Percentiles rank a stretch among this genome's conserved stretches.
Evolutionary conservation across 2,113 vertebrate genomes (phyloP).

Genomic region (Bombycilla garrulus): DNA sequence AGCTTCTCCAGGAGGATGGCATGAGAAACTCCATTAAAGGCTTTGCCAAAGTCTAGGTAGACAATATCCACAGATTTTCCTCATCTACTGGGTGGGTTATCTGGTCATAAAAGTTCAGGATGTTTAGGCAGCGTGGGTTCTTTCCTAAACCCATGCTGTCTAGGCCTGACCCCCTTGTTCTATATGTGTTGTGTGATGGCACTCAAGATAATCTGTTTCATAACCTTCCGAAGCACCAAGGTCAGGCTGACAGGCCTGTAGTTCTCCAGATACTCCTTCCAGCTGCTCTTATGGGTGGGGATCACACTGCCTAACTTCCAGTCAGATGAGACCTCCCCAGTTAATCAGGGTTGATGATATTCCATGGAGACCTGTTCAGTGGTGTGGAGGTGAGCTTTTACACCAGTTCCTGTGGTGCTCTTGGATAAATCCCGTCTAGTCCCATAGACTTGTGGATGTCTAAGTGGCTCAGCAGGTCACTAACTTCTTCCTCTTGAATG

Average conservation of each 20-base stretch:
- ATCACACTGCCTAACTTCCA: neutral
- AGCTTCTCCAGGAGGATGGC: neutral
- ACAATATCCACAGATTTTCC: neutral
- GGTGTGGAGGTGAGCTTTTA: neutral
- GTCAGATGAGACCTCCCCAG: neutral
- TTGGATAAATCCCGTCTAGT: neutral
- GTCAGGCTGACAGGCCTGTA: neutral
- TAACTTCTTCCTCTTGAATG: no score
- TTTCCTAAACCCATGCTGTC: neutral
- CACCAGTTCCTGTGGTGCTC: accelerated
- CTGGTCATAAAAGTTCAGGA: neutral
- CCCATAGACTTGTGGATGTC: neutral
- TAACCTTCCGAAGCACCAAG: neutral
- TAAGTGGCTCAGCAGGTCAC: neutral
- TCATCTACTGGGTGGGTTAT: neutral
- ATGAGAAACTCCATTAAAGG: neutral
- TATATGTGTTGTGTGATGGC: neutral
- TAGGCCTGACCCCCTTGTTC: no score
- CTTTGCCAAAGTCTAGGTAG: neutral
- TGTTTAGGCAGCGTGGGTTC: neutral
- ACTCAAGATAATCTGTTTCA: neutral
- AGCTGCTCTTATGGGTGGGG: neutral
- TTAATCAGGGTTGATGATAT: neutral
- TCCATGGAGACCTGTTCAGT: neutral
- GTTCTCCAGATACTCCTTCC: neutral